Conservation (phyloP, 1,140 invertebrate genomes). For the Listronotus bonariensis region DNA sequence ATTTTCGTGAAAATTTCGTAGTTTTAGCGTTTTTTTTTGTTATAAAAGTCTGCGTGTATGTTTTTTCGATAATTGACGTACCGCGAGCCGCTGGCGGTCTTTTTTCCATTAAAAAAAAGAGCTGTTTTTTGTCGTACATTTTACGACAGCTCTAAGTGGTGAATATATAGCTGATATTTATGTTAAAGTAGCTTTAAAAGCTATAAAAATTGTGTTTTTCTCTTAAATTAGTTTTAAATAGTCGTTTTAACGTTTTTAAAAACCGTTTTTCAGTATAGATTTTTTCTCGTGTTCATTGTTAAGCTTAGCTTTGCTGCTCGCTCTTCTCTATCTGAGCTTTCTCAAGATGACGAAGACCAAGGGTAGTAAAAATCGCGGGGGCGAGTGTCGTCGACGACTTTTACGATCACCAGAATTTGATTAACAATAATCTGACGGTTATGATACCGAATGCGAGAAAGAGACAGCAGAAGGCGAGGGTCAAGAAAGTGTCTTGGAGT, state of each 20-base stretch:
- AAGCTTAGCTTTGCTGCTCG: constrained; percentile 1
- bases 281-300: constrained; percentile 12
- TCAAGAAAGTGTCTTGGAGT: constrained; percentile 44
- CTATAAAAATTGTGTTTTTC: constrained; percentile 4
- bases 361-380: constrained; percentile 16
- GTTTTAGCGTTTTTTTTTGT: constrained; percentile 2
- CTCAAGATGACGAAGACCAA: constrained; percentile 37
- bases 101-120: constrained; percentile 5
- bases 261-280: not conserved
- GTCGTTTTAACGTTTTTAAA: not conserved
- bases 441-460: constrained; percentile 11
- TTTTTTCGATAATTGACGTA: constrained; percentile 16
- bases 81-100: constrained; percentile 29
- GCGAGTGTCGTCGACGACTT: constrained; percentile 6
- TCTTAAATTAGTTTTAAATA: not conserved
- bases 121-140: constrained; percentile 3
- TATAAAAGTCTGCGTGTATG: constrained; percentile 9
- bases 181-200: constrained; percentile 6
- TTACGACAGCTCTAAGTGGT: constrained; percentile 14
- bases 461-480: constrained; percentile 25
- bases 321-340: not conserved
- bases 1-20: constrained; percentile 7
- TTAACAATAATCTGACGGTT: constrained; percentile 3
- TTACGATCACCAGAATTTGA: constrained; percentile 19
- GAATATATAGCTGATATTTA: too few species aligned